Evolutionary conservation across 2,113 vertebrate genomes (phyloP).

Genomic region (Plotosus lineatus): DNA sequence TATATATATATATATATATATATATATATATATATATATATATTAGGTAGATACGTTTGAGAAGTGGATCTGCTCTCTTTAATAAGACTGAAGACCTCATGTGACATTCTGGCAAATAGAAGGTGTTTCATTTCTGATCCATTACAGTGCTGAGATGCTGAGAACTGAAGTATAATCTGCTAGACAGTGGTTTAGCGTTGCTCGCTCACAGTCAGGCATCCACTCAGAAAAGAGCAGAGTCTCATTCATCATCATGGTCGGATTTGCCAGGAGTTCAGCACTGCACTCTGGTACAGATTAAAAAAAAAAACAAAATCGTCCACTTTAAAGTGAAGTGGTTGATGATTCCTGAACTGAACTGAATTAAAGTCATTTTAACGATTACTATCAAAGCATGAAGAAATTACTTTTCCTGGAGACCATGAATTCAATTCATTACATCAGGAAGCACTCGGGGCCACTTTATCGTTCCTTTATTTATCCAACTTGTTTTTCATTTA

Average conservation of each 20-base stretch:
- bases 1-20: no score
- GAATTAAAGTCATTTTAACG: constrained; percentile 64
- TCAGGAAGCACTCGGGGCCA: constrained; percentile 8
- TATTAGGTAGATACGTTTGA: neutral
- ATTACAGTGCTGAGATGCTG: constrained; percentile 61
- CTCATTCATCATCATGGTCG: constrained; percentile 63
- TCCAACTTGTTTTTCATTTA: neutral
- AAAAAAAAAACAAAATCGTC: neutral
- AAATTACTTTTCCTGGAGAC: constrained; percentile 66
- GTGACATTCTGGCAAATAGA: constrained; percentile 14
- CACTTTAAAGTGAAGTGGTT: constrained; percentile 49
- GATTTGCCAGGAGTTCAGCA: constrained; percentile 46
- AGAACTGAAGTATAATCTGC: constrained; percentile 61
- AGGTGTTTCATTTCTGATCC: constrained; percentile 57
- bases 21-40: no score
- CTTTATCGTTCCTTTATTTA: neutral
- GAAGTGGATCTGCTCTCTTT: neutral
- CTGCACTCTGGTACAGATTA: constrained; percentile 12
- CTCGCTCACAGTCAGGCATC: constrained; percentile 59
- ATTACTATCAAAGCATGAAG: constrained; percentile 65
- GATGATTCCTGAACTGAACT: constrained; percentile 64
- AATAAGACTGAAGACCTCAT: constrained; percentile 8
- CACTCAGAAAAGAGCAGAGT: constrained; percentile 46
- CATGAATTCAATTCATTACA: constrained; percentile 65
- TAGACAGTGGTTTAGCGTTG: constrained; percentile 63